Evolutionary conservation across 2,888 invertebrate species (phyloP).

Genomic region (Holacanthella duospinosa): DNA sequence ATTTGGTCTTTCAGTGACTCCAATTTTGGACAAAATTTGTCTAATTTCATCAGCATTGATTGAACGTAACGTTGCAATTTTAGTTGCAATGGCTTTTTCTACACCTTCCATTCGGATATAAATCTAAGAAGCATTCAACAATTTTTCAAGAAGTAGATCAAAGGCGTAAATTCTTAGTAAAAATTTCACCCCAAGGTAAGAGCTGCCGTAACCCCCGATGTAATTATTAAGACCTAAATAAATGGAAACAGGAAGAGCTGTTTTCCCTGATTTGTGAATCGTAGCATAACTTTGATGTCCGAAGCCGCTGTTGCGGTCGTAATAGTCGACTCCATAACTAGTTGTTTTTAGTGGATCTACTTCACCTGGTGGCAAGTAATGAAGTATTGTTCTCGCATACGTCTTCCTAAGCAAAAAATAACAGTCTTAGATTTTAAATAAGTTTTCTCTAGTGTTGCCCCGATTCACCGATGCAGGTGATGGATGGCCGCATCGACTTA

Average conservation of each 20-base stretch:
- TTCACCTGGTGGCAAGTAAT: conserved; percentile 32
- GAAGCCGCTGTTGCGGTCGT: conserved; percentile 30
- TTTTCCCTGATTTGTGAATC: conserved; percentile 28
- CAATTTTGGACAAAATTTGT: conserved; percentile 26
- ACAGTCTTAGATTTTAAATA: no score
- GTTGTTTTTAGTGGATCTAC: conserved; percentile 29
- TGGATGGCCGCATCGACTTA: no score
- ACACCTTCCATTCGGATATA: conserved; percentile 33
- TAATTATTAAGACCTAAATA: conserved; percentile 25
- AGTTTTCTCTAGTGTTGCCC: no score
- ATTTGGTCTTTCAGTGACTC: conserved; percentile 17
- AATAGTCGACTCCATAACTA: conserved; percentile 27
- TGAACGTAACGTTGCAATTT: conserved; percentile 12
- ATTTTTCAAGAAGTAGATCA: not conserved
- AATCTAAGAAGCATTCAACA: conserved; percentile 15
- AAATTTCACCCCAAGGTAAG: conserved; percentile 26
- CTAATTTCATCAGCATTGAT: conserved; percentile 28
- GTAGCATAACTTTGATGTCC: conserved; percentile 18
- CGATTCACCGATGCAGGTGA: no score
- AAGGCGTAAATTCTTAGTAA: not conserved
- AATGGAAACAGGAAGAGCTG: conserved; percentile 28
- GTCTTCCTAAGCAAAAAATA: conserved; percentile 18
- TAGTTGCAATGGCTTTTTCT: conserved; percentile 19
- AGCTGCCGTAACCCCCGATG: conserved; percentile 29
- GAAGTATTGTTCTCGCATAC: conserved; percentile 29